These are phyloP conservation scores for Paramisgurnus dabryanus DNA, from an alignment of 2,113 vertebrate species.

Conservation along the genomic window DNA sequence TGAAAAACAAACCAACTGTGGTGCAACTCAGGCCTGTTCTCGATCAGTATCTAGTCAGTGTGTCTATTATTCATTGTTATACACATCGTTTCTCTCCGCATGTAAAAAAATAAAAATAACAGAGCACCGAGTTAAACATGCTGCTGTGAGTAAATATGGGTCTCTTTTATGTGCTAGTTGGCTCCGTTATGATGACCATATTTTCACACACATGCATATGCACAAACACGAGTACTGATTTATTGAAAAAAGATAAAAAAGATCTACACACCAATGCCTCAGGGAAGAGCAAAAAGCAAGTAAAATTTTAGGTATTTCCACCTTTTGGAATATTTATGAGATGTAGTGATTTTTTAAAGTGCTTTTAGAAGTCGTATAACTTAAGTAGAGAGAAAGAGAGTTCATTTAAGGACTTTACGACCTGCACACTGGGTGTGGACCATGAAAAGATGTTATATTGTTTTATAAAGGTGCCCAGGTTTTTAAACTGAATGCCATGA, in stretches of 20 bases:
- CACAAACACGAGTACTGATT: not conserved
- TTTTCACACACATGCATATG: not conserved
- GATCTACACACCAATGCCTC: not conserved
- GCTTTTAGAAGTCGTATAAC: not conserved
- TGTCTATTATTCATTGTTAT: constrained; percentile 53
- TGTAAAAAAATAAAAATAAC: constrained; percentile 45
- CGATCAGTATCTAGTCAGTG: constrained; percentile 47
- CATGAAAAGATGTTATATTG: constrained; percentile 8
- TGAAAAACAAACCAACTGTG: constrained; percentile 29
- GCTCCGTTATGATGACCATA: not conserved
- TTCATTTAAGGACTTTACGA: constrained; percentile 1
- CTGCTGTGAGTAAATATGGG: constrained; percentile 12
- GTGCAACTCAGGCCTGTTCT: constrained; percentile 46
- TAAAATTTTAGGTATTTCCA: not conserved
- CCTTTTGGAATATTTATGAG: constrained; percentile 1
- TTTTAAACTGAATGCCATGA: not conserved
- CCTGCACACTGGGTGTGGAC: constrained; percentile 14
- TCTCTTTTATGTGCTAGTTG: not conserved
- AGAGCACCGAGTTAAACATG: not conserved
- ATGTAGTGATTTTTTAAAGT: not conserved
- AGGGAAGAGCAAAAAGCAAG: not conserved
- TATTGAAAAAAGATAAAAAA: not conserved
- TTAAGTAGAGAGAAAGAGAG: not conserved
- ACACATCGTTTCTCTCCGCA: constrained; percentile 24
- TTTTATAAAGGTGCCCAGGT: not conserved